Evolutionary conservation across 2,797 vertebrate species (phyloP).

Genomic region (Chelidonichthys spinosus): DNA sequence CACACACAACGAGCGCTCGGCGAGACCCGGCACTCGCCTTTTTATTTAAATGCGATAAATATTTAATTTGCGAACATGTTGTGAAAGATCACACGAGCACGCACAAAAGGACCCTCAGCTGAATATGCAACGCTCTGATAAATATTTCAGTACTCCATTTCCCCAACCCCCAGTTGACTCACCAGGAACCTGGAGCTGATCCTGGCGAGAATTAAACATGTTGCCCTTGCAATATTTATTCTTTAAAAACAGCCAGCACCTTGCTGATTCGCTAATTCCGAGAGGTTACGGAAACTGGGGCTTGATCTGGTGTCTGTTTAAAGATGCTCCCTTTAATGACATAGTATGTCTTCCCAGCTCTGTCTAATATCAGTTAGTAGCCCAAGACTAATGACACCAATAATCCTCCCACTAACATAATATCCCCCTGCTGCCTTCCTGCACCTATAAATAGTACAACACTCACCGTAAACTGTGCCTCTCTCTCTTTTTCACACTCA

Average conservation of each 20-base stretch:
- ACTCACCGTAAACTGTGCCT: constrained; percentile 22
- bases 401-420: constrained; percentile 59
- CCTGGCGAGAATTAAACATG: constrained; percentile 83
- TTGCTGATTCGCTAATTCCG: constrained; percentile 49
- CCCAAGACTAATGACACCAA: constrained; percentile 60
- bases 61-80: constrained; percentile 87
- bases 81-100: constrained; percentile 85
- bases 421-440: constrained; percentile 25
- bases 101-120: constrained; percentile 84
- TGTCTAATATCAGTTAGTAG: constrained; percentile 59
- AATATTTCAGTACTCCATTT: constrained; percentile 87
- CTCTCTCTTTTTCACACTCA: constrained; percentile 2
- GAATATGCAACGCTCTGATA: constrained; percentile 86
- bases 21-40: constrained; percentile 69
- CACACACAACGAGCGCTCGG: constrained; percentile 31
- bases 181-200: constrained; percentile 81
- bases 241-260: constrained; percentile 66
- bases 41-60: constrained; percentile 88
- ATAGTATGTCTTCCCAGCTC: constrained; percentile 35
- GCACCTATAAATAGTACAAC: constrained; percentile 53
- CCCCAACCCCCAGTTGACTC: constrained; percentile 79
- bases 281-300: constrained; percentile 37
- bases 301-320: constrained; percentile 50
- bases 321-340: constrained; percentile 46
- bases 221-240: constrained; percentile 84